Evolutionary conservation across 2,113 vertebrate species (phyloP).

Genomic region (Dasyurus viverrinus): DNA sequence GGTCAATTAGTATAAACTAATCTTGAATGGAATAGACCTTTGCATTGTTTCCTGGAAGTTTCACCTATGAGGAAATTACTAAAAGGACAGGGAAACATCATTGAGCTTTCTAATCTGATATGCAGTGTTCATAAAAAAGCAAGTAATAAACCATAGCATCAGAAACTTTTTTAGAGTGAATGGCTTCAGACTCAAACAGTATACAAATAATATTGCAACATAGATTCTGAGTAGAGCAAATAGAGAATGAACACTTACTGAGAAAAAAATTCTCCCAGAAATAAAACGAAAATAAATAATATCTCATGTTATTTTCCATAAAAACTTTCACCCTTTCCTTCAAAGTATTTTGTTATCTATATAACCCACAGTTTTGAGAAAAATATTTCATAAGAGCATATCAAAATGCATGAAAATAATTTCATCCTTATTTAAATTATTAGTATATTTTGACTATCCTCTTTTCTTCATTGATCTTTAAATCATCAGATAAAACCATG

Average conservation of each 20-base stretch:
- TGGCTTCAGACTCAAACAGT: not conserved
- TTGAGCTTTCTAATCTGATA: not conserved
- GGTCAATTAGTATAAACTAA: not conserved
- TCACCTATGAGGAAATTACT: not conserved
- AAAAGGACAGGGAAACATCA: not conserved
- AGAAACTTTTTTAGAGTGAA: not conserved
- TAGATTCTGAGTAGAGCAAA: not conserved
- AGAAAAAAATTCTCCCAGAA: not conserved
- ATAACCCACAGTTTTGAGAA: not conserved
- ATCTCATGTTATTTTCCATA: not conserved
- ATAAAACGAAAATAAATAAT: not conserved
- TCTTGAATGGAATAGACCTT: not conserved
- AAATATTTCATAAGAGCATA: not conserved
- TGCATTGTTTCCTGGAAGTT: not conserved
- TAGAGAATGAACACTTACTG: not conserved
- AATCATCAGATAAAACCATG: not conserved
- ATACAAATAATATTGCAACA: not conserved
- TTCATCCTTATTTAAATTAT: not conserved
- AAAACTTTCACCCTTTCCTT: not conserved
- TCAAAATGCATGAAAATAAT: not conserved
- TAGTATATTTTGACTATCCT: not conserved
- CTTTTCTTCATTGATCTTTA: not conserved
- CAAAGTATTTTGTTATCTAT: not conserved
- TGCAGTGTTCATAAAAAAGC: not conserved
- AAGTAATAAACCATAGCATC: not conserved